A percentile compares a stretch with the other conserved stretches of the same genome.
phyloP scores from a whole-genome alignment of 2,113 vertebrate species.

The Chauna torquata region DNA sequence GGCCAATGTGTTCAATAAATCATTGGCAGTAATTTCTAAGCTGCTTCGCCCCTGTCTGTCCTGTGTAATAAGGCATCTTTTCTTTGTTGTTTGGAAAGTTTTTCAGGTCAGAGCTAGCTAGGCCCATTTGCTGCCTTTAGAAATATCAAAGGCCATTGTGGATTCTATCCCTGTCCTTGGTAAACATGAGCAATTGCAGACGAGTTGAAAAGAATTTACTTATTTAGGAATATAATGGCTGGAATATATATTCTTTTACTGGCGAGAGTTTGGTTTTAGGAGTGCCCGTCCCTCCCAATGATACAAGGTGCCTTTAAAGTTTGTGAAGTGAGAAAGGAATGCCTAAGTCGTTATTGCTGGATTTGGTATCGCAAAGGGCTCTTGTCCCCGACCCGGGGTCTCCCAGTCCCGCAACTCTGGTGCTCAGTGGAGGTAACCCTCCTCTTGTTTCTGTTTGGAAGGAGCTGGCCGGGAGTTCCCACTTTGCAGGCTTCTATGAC shows the following conservation, averaged over 20 bases:
- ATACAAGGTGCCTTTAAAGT: background rate
- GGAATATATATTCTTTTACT: background rate
- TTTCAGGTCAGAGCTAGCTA: background rate
- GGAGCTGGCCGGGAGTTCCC: conserved; percentile 83
- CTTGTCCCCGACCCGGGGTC: background rate
- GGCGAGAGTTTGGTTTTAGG: background rate
- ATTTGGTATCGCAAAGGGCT: background rate
- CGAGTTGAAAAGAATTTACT: background rate
- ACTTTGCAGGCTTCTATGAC: conserved; percentile 74
- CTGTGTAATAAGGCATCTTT: background rate
- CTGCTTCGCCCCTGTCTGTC: background rate
- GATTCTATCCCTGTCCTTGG: background rate
- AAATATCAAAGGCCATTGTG: background rate
- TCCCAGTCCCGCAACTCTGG: background rate
- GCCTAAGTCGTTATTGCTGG: background rate
- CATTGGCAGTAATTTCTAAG: background rate
- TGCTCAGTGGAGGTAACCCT: background rate
- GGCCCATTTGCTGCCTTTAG: background rate
- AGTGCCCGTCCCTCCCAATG: background rate
- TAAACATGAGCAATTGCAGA: background rate
- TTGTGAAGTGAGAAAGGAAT: background rate
- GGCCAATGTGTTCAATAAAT: background rate
- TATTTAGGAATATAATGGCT: background rate
- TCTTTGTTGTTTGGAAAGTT: background rate
- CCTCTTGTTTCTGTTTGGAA: conserved; percentile 63